Evolutionary conservation across 1,140 invertebrate genomes (phyloP).

Genomic region (Zaprionus tsacasi): DNA sequence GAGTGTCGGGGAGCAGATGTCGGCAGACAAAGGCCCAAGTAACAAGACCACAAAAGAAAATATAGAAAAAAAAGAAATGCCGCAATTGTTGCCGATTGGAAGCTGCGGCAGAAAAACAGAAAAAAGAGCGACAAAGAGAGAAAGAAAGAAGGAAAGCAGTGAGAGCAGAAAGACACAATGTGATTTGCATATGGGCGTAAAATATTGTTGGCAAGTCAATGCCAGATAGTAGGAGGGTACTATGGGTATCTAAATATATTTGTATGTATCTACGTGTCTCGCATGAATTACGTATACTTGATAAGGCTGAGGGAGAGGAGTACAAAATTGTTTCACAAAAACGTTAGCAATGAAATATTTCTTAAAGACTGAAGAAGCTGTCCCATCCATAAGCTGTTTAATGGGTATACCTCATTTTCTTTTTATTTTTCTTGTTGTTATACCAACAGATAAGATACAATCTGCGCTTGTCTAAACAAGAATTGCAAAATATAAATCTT

Average conservation of each 20-base stretch:
- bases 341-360: not conserved
- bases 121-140: constrained; percentile 20
- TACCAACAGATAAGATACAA: no score
- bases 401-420: no score
- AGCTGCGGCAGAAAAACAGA: constrained; percentile 20
- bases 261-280: not conserved
- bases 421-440: no score
- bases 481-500: constrained; percentile 59
- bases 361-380: not conserved
- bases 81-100: constrained; percentile 33
- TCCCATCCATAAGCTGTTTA: no score
- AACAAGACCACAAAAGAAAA: constrained; percentile 44
- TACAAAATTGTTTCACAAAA: not conserved
- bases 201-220: constrained; percentile 45
- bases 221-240: constrained; percentile 20
- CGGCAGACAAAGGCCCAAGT: constrained; percentile 31
- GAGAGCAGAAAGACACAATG: not conserved
- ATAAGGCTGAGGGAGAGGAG: constrained; percentile 11
- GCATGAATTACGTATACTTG: constrained; percentile 11
- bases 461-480: constrained; percentile 8
- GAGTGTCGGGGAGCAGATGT: constrained; percentile 18
- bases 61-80: constrained; percentile 28
- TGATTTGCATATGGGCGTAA: constrained; percentile 61
- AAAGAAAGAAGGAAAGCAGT: constrained; percentile 16
- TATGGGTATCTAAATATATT: constrained; percentile 17